phyloP scores from a whole-genome alignment of 2,888 invertebrate genomes.

The Parthenolecanium corni region DNA sequence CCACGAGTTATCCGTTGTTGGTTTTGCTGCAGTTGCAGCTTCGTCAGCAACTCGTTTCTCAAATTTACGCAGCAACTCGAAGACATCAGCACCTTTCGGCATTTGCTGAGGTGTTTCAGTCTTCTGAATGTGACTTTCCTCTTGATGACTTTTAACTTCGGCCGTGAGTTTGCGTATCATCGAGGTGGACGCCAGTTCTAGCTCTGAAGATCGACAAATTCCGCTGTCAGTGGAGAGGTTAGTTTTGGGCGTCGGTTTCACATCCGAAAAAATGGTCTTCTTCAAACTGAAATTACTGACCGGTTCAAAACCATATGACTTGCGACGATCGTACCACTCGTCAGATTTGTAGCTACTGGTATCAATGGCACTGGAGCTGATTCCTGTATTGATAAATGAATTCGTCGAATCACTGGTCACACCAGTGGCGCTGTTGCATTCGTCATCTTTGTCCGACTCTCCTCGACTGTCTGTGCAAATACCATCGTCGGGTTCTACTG shows the following conservation, averaged over 20 bases:
- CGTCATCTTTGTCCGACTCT: conserved; percentile 9
- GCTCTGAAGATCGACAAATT: conserved; percentile 58
- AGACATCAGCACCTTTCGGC: not conserved
- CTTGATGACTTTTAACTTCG: not conserved
- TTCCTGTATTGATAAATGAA: conserved; percentile 34
- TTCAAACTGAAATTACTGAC: conserved; percentile 35
- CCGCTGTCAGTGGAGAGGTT: conserved; percentile 70
- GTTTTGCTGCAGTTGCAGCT: not conserved
- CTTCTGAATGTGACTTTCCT: not conserved
- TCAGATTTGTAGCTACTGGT: conserved; percentile 42
- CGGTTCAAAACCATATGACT: conserved; percentile 64
- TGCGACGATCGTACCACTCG: conserved; percentile 61
- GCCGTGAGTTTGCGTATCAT: conserved; percentile 5
- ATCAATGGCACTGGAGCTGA: conserved; percentile 43
- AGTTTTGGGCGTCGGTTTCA: conserved; percentile 33
- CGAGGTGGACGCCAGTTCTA: conserved; percentile 40
- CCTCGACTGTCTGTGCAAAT: conserved; percentile 39
- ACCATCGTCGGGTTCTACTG: conserved; percentile 39
- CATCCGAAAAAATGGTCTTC: not conserved
- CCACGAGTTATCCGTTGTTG: conserved; percentile 6
- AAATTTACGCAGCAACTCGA: conserved; percentile 7
- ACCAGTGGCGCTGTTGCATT: not conserved
- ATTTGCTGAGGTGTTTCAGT: not conserved
- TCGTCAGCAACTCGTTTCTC: conserved; percentile 1
- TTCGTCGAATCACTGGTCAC: not conserved